phyloP scores from a whole-genome alignment of 2,113 vertebrate species.

The Benitochromis conjunctus region DNA sequence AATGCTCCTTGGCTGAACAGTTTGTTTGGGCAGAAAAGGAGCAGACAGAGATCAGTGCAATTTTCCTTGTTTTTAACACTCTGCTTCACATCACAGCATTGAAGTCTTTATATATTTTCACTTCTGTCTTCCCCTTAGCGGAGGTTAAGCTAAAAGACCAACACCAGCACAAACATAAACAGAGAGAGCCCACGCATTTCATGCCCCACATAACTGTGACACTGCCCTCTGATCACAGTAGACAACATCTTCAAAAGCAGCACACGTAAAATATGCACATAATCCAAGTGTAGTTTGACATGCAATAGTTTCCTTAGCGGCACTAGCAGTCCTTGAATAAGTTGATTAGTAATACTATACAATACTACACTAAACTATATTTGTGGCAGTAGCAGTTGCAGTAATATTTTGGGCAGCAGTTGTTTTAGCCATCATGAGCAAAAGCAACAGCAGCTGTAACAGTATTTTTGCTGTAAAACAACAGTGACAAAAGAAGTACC shows the following conservation, averaged over 20 bases:
- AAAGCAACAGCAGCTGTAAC: neutral
- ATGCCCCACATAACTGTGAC: neutral
- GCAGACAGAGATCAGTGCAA: neutral
- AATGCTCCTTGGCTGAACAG: neutral
- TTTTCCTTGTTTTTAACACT: neutral
- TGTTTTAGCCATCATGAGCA: accelerated
- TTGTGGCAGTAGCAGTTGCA: neutral
- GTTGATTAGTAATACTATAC: neutral
- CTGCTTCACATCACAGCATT: neutral
- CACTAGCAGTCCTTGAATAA: neutral
- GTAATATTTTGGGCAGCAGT: neutral
- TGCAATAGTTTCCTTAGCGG: neutral
- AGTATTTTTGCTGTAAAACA: neutral
- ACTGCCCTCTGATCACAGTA: neutral
- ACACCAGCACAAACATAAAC: neutral
- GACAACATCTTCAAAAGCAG: neutral
- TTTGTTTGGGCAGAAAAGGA: neutral
- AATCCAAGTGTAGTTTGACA: neutral
- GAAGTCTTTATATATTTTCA: neutral
- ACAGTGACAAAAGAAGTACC: neutral
- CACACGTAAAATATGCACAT: neutral
- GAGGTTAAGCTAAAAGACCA: neutral
- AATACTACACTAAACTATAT: neutral
- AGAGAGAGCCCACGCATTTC: neutral
- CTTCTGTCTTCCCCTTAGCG: neutral